These are phyloP conservation scores for Drosophila ananassae DNA, from an alignment of 1,140 invertebrate genomes.

Conservation along the genomic window DNA sequence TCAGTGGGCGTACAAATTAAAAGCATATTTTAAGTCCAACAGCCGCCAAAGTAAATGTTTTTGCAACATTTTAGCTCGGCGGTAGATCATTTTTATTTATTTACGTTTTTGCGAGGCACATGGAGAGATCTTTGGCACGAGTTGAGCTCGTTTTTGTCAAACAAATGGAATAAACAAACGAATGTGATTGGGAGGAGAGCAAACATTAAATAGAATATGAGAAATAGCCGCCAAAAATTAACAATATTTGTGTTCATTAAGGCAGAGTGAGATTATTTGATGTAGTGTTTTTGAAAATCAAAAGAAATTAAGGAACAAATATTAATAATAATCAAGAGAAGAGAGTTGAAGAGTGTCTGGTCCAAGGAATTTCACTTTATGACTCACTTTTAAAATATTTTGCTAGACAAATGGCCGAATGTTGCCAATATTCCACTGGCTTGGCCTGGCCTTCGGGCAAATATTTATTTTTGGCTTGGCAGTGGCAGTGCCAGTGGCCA, in stretches of 20 bases:
- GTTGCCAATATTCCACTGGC: constrained; percentile 15
- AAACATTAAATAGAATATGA: neutral
- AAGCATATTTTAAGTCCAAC: constrained; percentile 12
- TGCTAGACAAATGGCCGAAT: neutral
- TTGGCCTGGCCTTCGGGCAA: constrained; percentile 6
- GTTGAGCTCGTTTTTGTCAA: constrained; percentile 38
- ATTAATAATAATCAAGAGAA: constrained; percentile 50
- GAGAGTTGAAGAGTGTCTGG: constrained; percentile 29
- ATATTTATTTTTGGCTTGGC: neutral
- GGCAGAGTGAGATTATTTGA: constrained; percentile 36
- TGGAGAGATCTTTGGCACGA: constrained; percentile 20
- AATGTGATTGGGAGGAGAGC: constrained; percentile 3
- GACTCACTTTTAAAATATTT: constrained; percentile 30
- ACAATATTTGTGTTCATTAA: constrained; percentile 53
- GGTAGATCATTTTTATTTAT: constrained; percentile 34
- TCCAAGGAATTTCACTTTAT: constrained; percentile 52
- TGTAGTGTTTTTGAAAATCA: constrained; percentile 52
- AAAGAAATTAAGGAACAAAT: constrained; percentile 31
- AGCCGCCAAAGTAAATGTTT: constrained; percentile 21
- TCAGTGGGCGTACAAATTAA: constrained; percentile 5
- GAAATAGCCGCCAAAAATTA: constrained; percentile 24
- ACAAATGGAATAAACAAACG: constrained; percentile 46
- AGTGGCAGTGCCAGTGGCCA: neutral
- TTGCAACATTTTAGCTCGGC: constrained; percentile 22
- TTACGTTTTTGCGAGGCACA: constrained; percentile 18